These are phyloP conservation scores for Periparus ater DNA, from an alignment of 2,797 vertebrate genomes.

Conservation along the genomic window DNA sequence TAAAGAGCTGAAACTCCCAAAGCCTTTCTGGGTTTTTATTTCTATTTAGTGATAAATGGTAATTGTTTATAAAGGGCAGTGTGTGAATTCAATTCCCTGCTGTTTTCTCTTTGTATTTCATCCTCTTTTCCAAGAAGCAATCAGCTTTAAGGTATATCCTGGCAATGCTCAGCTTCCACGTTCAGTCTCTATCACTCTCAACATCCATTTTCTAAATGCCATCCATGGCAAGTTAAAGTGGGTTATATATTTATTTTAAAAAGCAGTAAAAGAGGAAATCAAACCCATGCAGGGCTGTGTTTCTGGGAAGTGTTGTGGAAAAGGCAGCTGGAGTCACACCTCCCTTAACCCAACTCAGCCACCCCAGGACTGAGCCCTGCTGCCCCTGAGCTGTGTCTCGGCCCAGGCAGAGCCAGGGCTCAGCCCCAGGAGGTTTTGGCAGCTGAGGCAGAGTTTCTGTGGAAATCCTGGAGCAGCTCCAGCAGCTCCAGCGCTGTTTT, in stretches of 20 bases:
- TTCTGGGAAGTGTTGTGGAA: neutral
- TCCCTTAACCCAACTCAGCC: rapidly evolving
- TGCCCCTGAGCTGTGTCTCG: neutral
- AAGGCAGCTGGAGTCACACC: neutral
- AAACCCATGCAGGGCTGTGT: neutral
- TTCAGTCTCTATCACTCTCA: neutral
- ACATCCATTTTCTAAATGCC: neutral
- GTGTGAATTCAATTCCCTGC: neutral
- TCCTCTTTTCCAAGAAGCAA: neutral
- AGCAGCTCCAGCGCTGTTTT: neutral
- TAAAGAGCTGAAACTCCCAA: neutral
- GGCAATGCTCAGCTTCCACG: neutral
- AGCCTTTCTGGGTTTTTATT: neutral
- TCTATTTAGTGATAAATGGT: neutral
- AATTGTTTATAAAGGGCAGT: neutral
- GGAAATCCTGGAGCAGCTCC: neutral
- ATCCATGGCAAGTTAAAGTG: neutral
- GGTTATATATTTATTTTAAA: rapidly evolving
- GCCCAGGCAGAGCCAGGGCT: rapidly evolving
- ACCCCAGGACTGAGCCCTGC: rapidly evolving
- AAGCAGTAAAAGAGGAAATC: neutral
- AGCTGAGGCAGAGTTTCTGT: neutral
- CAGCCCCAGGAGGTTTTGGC: neutral
- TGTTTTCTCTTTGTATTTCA: rapidly evolving
- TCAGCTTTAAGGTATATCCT: neutral